These are phyloP conservation scores for Paraescarpia echinospica DNA, from an alignment of 1,140 invertebrate genomes.

Conservation along the genomic window DNA sequence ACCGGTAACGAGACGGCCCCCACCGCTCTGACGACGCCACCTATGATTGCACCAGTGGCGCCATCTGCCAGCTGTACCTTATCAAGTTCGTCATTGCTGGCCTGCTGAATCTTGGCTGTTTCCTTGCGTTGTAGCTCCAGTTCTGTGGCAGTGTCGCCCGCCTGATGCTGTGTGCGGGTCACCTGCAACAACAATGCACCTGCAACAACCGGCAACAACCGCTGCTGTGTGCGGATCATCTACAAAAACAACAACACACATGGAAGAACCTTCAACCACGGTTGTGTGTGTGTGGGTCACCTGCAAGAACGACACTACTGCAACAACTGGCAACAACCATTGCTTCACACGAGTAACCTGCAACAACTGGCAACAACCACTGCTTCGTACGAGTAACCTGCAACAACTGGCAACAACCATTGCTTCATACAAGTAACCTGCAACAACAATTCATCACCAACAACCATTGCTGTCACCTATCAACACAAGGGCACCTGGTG, in stretches of 20 bases:
- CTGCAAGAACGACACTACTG: no score
- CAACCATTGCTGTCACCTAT: not conserved
- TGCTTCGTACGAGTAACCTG: not conserved
- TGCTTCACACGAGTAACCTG: no score
- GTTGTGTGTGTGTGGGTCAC: no score
- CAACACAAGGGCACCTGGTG: not conserved
- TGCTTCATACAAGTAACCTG: not conserved
- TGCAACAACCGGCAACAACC: not conserved
- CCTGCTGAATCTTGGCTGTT: conserved; percentile 39
- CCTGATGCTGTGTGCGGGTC: conserved; percentile 46
- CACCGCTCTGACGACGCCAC: not conserved
- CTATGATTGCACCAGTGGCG: not conserved
- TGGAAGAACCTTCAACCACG: no score
- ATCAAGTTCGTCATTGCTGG: conserved; percentile 51
- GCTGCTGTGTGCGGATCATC: not conserved
- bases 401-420: not conserved
- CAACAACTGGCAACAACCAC: not conserved
- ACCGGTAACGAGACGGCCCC: not conserved
- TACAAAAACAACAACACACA: not conserved
- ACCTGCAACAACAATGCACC: conserved; percentile 36
- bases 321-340: no score
- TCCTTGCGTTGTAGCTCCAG: conserved; percentile 44
- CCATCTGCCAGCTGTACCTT: conserved; percentile 37
- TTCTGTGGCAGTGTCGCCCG: conserved; percentile 43
- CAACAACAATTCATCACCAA: not conserved